Base-by-base conservation (phyloP, 2,797 vertebrate genomes). In the Sus cebifrons region DNA sequence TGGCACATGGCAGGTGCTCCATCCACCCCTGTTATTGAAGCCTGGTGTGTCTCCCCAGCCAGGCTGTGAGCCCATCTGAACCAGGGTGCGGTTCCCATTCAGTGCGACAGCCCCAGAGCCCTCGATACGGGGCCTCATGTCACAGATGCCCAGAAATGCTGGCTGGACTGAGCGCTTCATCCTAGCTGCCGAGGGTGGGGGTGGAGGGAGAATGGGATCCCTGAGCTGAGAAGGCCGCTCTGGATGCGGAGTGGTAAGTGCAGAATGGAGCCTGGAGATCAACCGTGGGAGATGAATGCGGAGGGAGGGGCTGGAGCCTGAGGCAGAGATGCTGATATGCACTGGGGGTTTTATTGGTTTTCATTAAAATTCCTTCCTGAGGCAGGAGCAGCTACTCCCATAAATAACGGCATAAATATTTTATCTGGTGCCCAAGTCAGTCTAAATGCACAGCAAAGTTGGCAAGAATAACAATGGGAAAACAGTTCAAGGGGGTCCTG, bases 321-420 rank as follows among this genome's bases (percentile, higher is more conserved):
- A 86, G 83, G 93, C 93, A 62, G 96, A 94, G 95, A 86, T 56
- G 88, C 89, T 4, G 89, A 94, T 36, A 93, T 92, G 97, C 97
- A 96, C 97, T 92, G 60, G 94, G 96, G 97, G 92, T 96, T 98
- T 97, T 97, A 97, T 97, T 97, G 94, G 96, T 96, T 97, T 98
- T 97, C 97, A 98, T 98, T 97, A 98, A 97, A 97, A 97, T 97
- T 97, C 96, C 89, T 97, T 97, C 96, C 86, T 0, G 25, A 96
- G 93, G 94, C 97, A 93, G 68, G 67, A 96, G 68, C 89, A 96
- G 96, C 94, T 96, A 95, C 89, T 97, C 64, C 97, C 93, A 95
- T 97, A 98, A 97, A 98, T 97, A 96, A 97, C 21, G 1, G 91
- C 93, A 97, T 98, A 97, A 97, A 98, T 98, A 98, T 98, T 97